phyloP scores from a whole-genome alignment of 2,113 vertebrate species.

The Toxotes chatareus region DNA sequence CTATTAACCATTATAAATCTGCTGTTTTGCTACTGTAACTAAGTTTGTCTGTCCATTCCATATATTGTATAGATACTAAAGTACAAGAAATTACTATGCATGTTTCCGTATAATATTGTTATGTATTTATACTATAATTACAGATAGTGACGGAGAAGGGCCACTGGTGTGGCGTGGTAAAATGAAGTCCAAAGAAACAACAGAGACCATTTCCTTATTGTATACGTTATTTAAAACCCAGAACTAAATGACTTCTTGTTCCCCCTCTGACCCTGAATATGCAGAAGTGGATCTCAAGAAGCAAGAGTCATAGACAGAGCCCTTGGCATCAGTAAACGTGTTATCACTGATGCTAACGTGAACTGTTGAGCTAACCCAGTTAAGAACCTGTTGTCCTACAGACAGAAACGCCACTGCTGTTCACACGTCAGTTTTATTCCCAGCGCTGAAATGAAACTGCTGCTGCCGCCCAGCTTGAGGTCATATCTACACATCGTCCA shows the following conservation, averaged over 20 bases:
- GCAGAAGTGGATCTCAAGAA: constrained; percentile 57
- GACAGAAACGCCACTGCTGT: constrained; percentile 49
- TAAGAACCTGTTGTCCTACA: constrained; percentile 51
- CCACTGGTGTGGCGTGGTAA: constrained; percentile 82
- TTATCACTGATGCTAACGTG: constrained; percentile 50
- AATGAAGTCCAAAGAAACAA: constrained; percentile 78
- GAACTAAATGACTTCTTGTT: constrained; percentile 60
- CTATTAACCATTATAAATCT: constrained; percentile 86
- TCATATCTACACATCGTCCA: constrained; percentile 28
- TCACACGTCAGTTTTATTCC: constrained; percentile 44
- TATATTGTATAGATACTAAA: constrained; percentile 88
- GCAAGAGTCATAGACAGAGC: constrained; percentile 78
- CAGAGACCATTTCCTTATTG: constrained; percentile 68
- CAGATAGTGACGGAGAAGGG: constrained; percentile 80
- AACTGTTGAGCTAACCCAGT: constrained; percentile 64
- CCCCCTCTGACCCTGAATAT: constrained; percentile 67
- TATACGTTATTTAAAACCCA: constrained; percentile 60
- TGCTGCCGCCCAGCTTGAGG: constrained; percentile 51
- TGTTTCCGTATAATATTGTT: constrained; percentile 84
- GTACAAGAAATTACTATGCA: constrained; percentile 84
- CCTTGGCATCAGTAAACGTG: constrained; percentile 73
- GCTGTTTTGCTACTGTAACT: constrained; percentile 88
- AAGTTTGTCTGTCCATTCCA: constrained; percentile 88
- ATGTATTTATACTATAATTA: constrained; percentile 86
- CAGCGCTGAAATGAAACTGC: constrained; percentile 58